Percentiles rank a stretch among this genome's conserved stretches.
These are phyloP conservation scores for Erythrolamprus reginae DNA, from an alignment of 2,113 vertebrate genomes.

Conservation along the genomic window DNA sequence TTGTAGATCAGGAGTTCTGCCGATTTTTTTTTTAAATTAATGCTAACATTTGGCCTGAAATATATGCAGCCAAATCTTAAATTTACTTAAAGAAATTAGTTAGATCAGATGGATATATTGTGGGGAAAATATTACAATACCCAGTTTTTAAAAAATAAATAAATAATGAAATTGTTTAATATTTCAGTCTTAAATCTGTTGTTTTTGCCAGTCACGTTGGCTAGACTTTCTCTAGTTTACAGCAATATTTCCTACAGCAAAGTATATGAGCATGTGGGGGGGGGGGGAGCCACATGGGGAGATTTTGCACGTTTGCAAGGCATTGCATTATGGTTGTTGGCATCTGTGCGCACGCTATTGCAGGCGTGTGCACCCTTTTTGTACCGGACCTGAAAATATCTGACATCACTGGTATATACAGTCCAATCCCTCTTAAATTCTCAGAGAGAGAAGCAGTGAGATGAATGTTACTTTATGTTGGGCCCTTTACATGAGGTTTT, in stretches of 20 bases:
- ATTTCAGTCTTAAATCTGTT: neutral
- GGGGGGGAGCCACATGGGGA: too few species aligned
- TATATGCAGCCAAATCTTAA: neutral
- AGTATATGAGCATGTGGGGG: too few species aligned
- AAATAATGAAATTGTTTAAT: neutral
- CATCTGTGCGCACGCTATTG: too few species aligned
- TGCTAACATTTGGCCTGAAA: neutral
- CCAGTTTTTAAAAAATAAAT: neutral
- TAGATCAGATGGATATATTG: neutral
- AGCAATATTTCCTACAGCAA: neutral
- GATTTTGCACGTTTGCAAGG: too few species aligned
- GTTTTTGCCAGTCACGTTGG: neutral
- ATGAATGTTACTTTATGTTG: neutral
- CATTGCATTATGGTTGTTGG: too few species aligned
- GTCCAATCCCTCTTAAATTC: neutral
- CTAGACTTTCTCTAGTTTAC: neutral
- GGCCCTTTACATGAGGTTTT: neutral
- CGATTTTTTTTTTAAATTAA: neutral
- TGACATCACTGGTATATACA: neutral
- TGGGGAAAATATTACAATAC: neutral
- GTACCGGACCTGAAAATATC: too few species aligned
- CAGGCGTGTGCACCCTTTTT: too few species aligned
- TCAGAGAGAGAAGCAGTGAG: neutral
- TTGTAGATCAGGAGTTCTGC: conserved; percentile 38
- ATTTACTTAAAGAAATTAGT: neutral